Conservation (phyloP, 2,113 vertebrate species). For the Shinisaurus crocodilurus region DNA sequence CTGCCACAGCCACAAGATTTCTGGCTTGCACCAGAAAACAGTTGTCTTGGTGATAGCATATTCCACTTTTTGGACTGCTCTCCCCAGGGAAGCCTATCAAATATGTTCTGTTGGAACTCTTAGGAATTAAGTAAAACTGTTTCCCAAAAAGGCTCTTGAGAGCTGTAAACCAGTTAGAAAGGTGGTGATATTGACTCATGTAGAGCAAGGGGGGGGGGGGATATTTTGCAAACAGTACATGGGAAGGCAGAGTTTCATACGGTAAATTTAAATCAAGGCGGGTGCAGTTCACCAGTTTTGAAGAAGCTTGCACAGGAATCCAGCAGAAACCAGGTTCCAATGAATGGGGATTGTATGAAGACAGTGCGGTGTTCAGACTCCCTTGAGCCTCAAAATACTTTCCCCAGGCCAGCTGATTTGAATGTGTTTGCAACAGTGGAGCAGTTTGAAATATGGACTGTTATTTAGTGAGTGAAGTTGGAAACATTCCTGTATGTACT, state of each 20-base stretch:
- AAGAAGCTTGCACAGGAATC: not conserved
- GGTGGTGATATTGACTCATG: not conserved
- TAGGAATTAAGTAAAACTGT: not conserved
- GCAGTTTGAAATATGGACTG: constrained; percentile 26
- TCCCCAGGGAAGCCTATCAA: not conserved
- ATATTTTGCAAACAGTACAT: not conserved
- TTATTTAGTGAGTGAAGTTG: not conserved
- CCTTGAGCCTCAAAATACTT: not conserved
- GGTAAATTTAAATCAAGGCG: not conserved
- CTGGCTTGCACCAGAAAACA: not conserved
- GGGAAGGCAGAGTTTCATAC: not conserved
- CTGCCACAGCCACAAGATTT: not conserved
- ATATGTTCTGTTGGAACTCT: not conserved
- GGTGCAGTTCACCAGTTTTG: not conserved
- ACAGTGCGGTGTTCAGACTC: not conserved
- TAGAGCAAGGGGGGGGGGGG: no score
- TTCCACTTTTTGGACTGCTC: not conserved
- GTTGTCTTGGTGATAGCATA: not conserved
- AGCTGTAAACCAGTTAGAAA: not conserved
- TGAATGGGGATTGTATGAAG: not conserved
- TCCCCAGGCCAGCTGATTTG: not conserved
- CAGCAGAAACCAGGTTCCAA: not conserved
- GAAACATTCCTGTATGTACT: constrained; percentile 9
- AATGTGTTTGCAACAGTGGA: not conserved
- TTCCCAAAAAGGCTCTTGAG: not conserved